Percentiles rank a stretch among this genome's conserved stretches.
Conservation (phyloP, 2,797 vertebrate genomes). For the Myotis vivesi region DNA sequence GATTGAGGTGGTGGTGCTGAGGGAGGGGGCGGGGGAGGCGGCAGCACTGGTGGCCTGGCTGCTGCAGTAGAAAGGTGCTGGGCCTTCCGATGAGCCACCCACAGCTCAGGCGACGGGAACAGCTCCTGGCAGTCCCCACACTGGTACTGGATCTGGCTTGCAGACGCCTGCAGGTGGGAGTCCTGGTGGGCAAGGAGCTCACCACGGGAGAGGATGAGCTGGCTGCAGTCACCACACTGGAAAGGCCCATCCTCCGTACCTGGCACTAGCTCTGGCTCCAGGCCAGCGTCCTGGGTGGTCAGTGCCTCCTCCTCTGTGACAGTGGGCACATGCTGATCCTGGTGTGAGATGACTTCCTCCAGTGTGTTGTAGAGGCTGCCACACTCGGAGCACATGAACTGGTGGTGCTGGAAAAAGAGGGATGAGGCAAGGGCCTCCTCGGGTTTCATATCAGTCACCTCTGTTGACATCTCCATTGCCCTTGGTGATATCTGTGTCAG, state of each 20-base stretch:
- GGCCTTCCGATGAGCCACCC: slow-evolving; percentile 91
- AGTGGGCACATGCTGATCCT: slow-evolving; percentile 87
- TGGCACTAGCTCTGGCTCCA: slow-evolving; percentile 11
- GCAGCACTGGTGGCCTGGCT: slow-evolving; percentile 72
- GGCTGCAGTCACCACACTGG: slow-evolving; percentile 90
- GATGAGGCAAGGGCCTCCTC: slow-evolving; percentile 75
- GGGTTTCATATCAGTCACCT: slow-evolving; percentile 62
- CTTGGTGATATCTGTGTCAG: slow-evolving; percentile 30
- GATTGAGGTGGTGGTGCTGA: background rate
- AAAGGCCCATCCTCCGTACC: slow-evolving; percentile 84
- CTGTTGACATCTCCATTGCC: slow-evolving; percentile 19
- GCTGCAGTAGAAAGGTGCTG: slow-evolving; percentile 80
- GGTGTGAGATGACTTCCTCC: slow-evolving; percentile 92
- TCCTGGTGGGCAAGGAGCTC: slow-evolving; percentile 93
- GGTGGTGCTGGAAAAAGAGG: slow-evolving; percentile 90
- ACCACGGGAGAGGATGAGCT: slow-evolving; percentile 87
- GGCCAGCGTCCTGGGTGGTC: background rate
- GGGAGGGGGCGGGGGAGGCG: slow-evolving; percentile 43
- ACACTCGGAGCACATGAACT: slow-evolving; percentile 95
- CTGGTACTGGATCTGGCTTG: slow-evolving; percentile 91
- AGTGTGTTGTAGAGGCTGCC: slow-evolving; percentile 91
- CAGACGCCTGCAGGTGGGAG: slow-evolving; percentile 89
- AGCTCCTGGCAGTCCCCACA: slow-evolving; percentile 92
- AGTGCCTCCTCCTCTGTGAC: slow-evolving; percentile 30
- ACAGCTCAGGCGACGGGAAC: slow-evolving; percentile 90